Evolutionary conservation across 2,888 invertebrate species (phyloP).

Genomic region (Stenurella melanura): DNA sequence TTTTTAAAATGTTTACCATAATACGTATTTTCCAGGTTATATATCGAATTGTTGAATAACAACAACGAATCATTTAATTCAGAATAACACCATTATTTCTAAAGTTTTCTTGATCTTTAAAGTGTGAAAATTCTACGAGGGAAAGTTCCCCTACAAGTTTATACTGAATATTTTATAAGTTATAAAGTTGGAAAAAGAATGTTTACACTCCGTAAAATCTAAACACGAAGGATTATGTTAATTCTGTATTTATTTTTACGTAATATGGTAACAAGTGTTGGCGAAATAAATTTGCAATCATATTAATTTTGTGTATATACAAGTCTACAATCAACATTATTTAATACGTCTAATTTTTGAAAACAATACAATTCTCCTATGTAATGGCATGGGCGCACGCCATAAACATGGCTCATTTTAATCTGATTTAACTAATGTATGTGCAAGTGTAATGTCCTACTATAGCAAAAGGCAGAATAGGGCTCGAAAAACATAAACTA

Average conservation of each 20-base stretch:
- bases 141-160: constrained; percentile 55
- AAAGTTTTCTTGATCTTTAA: constrained; percentile 62
- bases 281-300: constrained; percentile 46
- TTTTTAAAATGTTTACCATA: constrained; percentile 21
- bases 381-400: too few relatives aligned
- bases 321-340: constrained; percentile 15
- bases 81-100: constrained; percentile 61
- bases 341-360: constrained; percentile 18
- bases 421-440: too few relatives aligned
- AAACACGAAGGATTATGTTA: constrained; percentile 56
- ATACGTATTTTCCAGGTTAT: constrained; percentile 17
- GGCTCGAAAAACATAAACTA: too few relatives aligned
- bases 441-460: too few relatives aligned
- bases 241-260: constrained; percentile 56
- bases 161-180: constrained; percentile 66
- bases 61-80: constrained; percentile 59
- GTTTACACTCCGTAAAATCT: constrained; percentile 53
- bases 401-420: too few relatives aligned
- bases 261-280: constrained; percentile 54
- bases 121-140: constrained; percentile 59
- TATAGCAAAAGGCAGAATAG: too few relatives aligned
- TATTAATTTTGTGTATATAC: constrained; percentile 33
- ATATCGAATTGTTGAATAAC: constrained; percentile 38
- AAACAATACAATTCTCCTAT: not conserved
- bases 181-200: constrained; percentile 61